These are phyloP conservation scores for Drosophila algonquin DNA, from an alignment of 2,888 invertebrate species.

Conservation along the genomic window DNA sequence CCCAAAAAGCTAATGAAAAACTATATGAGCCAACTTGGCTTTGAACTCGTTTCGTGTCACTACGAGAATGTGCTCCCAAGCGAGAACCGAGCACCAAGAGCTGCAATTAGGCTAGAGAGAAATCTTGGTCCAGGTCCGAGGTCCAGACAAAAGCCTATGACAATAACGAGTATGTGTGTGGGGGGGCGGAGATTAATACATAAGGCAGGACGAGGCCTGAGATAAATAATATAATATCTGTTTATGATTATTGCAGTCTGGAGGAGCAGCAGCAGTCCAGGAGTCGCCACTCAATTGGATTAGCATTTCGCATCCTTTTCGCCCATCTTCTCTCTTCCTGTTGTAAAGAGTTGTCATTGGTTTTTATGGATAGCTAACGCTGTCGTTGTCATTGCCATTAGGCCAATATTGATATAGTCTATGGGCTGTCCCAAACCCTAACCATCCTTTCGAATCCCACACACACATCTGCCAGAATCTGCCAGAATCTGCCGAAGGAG, in stretches of 20 bases:
- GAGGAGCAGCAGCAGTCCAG: conserved; percentile 41
- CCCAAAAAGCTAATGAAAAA: conserved; percentile 70
- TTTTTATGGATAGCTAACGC: conserved; percentile 61
- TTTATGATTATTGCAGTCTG: conserved; percentile 74
- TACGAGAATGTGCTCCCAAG: conserved; percentile 65
- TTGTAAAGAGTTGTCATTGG: conserved; percentile 68
- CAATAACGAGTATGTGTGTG: conserved; percentile 21
- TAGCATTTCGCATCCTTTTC: conserved; percentile 59
- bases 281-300: conserved; percentile 66
- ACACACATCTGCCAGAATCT: not conserved
- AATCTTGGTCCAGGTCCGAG: conserved; percentile 15
- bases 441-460: not conserved
- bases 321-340: conserved; percentile 9
- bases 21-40: conserved; percentile 54
- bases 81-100: conserved; percentile 34
- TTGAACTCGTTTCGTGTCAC: conserved; percentile 76
- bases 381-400: conserved; percentile 53
- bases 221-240: conserved; percentile 78
- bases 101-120: conserved; percentile 68
- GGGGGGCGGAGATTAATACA: conserved; percentile 64
- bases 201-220: conserved; percentile 36
- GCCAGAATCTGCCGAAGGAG: conserved; percentile 28
- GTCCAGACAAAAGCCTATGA: too few species aligned
- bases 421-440: conserved; percentile 12
- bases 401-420: conserved; percentile 63